Evolutionary conservation across 64 coral and sea anemone genomes (phyloP).

Genomic region (Actinia equina): DNA sequence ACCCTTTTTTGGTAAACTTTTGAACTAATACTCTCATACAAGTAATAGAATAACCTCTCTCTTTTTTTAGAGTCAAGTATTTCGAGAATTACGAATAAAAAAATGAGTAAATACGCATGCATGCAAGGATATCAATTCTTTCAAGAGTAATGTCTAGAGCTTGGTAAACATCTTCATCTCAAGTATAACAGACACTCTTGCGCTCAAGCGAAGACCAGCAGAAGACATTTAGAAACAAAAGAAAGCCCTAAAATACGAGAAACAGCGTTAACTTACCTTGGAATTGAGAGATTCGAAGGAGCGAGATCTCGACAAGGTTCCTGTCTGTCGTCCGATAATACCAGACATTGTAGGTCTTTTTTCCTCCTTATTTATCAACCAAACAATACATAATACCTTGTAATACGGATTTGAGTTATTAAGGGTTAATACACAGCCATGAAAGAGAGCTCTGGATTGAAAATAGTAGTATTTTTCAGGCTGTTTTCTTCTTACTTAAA

Average conservation of each 20-base stretch:
- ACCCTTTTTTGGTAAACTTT: not conserved
- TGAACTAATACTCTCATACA: not conserved
- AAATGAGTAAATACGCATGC: too few relatives aligned
- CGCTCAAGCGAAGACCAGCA: not conserved
- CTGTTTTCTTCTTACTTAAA: not conserved
- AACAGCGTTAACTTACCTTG: conserved; percentile 17
- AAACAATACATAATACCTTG: not conserved
- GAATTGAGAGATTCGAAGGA: conserved; percentile 54
- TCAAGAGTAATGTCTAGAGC: not conserved
- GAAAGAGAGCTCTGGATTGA: not conserved
- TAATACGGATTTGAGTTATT: not conserved
- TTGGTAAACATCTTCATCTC: not conserved
- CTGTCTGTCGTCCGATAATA: conserved; percentile 33
- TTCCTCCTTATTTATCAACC: not conserved
- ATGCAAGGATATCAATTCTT: not conserved
- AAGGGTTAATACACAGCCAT: not conserved
- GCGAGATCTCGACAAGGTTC: conserved; percentile 28
- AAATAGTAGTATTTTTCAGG: not conserved
- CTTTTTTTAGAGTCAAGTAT: not conserved
- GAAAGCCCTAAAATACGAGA: not conserved
- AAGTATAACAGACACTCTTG: not conserved
- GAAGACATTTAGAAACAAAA: not conserved
- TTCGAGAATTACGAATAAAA: not conserved
- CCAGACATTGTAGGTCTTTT: conserved; percentile 42
- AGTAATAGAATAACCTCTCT: not conserved